Evolutionary conservation across 2,888 invertebrate species (phyloP).

Genomic region (Xanthorhoe spadicearia): DNA sequence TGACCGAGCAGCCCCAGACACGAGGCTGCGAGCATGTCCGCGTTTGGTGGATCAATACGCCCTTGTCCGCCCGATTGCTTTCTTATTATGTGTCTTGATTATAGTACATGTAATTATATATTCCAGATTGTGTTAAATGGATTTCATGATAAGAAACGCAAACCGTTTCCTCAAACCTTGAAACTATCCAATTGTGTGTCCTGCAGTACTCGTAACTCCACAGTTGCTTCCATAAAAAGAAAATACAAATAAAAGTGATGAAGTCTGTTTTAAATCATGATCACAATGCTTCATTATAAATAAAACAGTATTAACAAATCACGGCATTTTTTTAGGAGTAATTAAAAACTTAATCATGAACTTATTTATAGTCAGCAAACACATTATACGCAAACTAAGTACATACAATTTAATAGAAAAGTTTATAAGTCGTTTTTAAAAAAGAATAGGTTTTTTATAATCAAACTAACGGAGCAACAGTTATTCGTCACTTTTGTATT

Average conservation of each 20-base stretch:
- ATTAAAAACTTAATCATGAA: background rate
- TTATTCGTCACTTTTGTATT: constrained; percentile 47
- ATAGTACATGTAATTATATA: constrained; percentile 43
- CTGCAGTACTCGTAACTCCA: constrained; percentile 83
- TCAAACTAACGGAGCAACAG: constrained; percentile 25
- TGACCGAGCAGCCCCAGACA: constrained; percentile 84
- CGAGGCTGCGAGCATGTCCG: constrained; percentile 84
- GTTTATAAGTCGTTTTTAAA: background rate
- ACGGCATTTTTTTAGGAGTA: background rate
- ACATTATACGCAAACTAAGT: background rate
- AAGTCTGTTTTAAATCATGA: constrained; percentile 49
- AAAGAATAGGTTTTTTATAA: background rate
- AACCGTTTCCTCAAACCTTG: constrained; percentile 64
- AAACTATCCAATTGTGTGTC: constrained; percentile 76
- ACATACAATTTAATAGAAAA: background rate
- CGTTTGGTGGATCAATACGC: constrained; percentile 80
- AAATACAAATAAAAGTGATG: constrained; percentile 56
- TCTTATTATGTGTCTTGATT: constrained; percentile 75
- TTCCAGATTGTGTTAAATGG: constrained; percentile 50
- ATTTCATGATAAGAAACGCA: constrained; percentile 80
- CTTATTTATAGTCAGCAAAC: background rate
- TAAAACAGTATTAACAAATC: background rate
- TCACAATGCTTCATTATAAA: background rate
- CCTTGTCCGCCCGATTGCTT: constrained; percentile 80
- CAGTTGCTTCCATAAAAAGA: constrained; percentile 61